Percentiles rank a stretch among this genome's conserved stretches.
phyloP scores from a whole-genome alignment of 2,888 invertebrate species.

The Saturnia pavonia region DNA sequence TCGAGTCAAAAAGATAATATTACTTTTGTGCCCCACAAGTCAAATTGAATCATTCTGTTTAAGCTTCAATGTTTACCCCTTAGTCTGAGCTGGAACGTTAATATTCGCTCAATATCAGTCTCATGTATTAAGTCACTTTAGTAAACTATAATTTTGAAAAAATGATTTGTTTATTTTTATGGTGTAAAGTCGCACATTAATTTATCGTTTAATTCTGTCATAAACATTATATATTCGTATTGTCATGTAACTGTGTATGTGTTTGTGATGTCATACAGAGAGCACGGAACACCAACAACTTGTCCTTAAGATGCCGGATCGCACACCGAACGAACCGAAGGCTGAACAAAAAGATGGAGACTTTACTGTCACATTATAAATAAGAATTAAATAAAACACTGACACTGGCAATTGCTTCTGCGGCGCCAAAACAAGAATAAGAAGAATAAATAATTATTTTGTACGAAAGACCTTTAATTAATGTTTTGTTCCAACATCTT shows the following conservation, averaged over 20 bases:
- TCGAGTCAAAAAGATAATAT: too few species aligned
- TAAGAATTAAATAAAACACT: neutral
- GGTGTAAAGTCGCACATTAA: neutral
- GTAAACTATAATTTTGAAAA: too few species aligned
- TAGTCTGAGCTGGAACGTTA: too few species aligned
- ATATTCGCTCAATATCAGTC: too few species aligned
- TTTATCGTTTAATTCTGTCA: neutral
- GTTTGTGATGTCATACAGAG: slow-evolving; percentile 73
- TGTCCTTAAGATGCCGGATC: slow-evolving; percentile 68
- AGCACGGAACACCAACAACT: slow-evolving; percentile 64
- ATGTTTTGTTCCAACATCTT: slow-evolving; percentile 20
- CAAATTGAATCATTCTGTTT: too few species aligned
- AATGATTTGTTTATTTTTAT: neutral
- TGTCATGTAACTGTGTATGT: slow-evolving; percentile 38
- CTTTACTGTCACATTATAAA: slow-evolving; percentile 72
- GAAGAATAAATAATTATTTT: too few species aligned
- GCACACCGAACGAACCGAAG: slow-evolving; percentile 56
- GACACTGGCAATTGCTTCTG: too few species aligned
- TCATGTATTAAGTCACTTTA: too few species aligned
- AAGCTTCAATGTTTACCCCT: too few species aligned
- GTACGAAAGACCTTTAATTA: slow-evolving; percentile 24
- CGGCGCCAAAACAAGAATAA: too few species aligned
- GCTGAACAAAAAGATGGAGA: slow-evolving; percentile 71
- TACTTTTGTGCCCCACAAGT: too few species aligned
- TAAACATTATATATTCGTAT: neutral